Percentiles rank a stretch among this genome's conserved stretches.
These are phyloP conservation scores for Silvanus unidentatus DNA, from an alignment of 2,888 invertebrate species.

Conservation along the genomic window DNA sequence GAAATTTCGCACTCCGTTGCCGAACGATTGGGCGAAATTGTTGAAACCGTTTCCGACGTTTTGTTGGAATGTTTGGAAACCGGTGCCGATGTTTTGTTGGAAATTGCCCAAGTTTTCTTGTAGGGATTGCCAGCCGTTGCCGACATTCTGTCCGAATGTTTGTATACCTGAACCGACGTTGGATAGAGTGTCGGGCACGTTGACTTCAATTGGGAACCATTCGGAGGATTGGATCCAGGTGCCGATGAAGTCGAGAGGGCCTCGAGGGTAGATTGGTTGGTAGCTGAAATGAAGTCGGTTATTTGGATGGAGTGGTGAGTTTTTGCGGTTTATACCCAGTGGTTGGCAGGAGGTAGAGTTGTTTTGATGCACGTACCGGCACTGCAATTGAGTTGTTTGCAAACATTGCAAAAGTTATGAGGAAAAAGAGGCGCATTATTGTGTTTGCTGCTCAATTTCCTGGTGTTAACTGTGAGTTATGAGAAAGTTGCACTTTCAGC, in stretches of 20 bases:
- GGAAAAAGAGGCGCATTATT: too few relatives aligned
- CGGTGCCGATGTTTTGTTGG: constrained; percentile 16
- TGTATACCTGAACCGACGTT: constrained; percentile 26
- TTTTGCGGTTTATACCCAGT: too few relatives aligned
- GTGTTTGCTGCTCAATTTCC: too few relatives aligned
- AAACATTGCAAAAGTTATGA: too few relatives aligned
- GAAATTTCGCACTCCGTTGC: constrained; percentile 16
- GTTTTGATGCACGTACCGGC: too few relatives aligned
- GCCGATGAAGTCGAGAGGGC: constrained; percentile 38
- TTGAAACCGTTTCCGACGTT: constrained; percentile 23
- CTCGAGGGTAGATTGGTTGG: constrained; percentile 14
- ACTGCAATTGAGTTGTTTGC: too few relatives aligned
- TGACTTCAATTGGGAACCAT: constrained; percentile 58
- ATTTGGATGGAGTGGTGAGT: too few relatives aligned
- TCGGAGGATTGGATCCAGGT: constrained; percentile 51
- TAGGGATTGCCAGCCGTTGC: constrained; percentile 21
- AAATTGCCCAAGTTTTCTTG: constrained; percentile 24
- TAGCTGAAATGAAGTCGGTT: not conserved
- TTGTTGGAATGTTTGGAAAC: constrained; percentile 20
- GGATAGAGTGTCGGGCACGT: constrained; percentile 55
- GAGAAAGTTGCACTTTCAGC: too few relatives aligned
- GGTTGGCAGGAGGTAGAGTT: too few relatives aligned
- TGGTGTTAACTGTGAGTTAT: too few relatives aligned
- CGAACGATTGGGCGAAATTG: not conserved
- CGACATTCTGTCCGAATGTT: constrained; percentile 23